Evolutionary conservation across 2,113 vertebrate genomes (phyloP).

Genomic region (Tupaia tana): DNA sequence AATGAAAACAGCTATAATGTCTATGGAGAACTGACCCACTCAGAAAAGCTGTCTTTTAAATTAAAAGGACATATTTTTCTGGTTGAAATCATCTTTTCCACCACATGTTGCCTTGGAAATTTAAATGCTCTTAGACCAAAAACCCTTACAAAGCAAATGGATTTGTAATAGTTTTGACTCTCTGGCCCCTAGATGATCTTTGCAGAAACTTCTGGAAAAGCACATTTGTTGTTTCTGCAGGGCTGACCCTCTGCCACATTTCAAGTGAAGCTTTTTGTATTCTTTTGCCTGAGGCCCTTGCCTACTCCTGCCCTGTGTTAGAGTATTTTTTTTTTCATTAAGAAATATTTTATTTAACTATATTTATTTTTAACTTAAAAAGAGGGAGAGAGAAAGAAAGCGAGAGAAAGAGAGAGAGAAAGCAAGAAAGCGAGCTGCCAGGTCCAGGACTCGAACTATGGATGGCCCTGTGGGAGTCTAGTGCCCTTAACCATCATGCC

Average conservation of each 20-base stretch:
- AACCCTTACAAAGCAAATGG: not conserved
- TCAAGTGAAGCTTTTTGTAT: not conserved
- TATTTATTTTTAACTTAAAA: no score
- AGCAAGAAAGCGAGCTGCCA: no score
- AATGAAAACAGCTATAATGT: not conserved
- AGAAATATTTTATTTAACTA: no score
- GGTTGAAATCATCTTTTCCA: not conserved
- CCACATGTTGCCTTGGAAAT: slow-evolving; percentile 4
- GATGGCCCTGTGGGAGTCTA: no score
- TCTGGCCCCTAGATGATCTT: not conserved
- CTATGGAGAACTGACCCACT: not conserved
- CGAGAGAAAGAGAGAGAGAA: no score
- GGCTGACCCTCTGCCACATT: not conserved
- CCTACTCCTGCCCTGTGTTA: not conserved
- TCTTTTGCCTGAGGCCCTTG: not conserved
- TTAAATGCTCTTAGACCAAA: slow-evolving; percentile 24
- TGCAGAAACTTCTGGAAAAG: slow-evolving; percentile 26
- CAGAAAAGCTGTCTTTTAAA: slow-evolving; percentile 40
- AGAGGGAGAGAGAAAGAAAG: no score
- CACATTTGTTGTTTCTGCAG: not conserved
- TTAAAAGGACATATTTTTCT: slow-evolving; percentile 39
- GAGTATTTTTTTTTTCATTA: not conserved
- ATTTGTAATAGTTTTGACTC: not conserved
- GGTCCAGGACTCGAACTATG: no score
- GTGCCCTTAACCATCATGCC: no score